Evolutionary conservation across 2,113 vertebrate species (phyloP).

Genomic region (Oncorhynchus kisutch): DNA sequence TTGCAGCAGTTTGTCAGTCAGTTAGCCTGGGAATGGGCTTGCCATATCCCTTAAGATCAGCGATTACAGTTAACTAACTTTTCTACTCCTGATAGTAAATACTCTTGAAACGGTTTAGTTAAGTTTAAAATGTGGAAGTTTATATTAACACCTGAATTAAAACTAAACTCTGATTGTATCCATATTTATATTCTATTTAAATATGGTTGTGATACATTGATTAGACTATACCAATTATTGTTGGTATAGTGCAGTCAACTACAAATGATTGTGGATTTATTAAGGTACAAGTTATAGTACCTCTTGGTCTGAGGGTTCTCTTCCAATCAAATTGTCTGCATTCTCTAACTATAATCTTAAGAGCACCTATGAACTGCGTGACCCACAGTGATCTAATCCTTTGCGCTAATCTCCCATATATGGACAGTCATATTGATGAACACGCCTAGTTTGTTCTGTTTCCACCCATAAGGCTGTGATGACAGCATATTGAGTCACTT

Average conservation of each 20-base stretch:
- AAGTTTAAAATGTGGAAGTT: slow-evolving; percentile 30
- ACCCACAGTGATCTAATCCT: neutral
- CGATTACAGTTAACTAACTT: slow-evolving; percentile 47
- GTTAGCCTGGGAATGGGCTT: slow-evolving; percentile 4
- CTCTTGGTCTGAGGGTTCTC: too few species aligned
- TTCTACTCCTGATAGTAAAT: slow-evolving; percentile 24
- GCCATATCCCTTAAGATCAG: slow-evolving; percentile 20
- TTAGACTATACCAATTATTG: too few species aligned
- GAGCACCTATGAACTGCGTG: neutral
- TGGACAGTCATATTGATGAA: slow-evolving; percentile 35
- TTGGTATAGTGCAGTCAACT: too few species aligned
- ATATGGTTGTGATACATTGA: too few species aligned
- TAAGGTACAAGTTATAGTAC: too few species aligned
- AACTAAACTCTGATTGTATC: too few species aligned
- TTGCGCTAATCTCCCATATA: slow-evolving; percentile 50
- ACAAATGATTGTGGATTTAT: too few species aligned
- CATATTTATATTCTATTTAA: too few species aligned
- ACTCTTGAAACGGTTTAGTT: slow-evolving; percentile 34
- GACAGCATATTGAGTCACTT: slow-evolving; percentile 98
- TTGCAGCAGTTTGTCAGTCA: slow-evolving; percentile 25
- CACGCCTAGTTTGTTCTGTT: slow-evolving; percentile 61
- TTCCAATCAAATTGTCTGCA: too few species aligned
- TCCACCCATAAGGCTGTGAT: slow-evolving; percentile 84
- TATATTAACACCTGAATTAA: slow-evolving; percentile 15
- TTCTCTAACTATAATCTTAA: too few species aligned